phyloP scores from a whole-genome alignment of 2,797 vertebrate species.

The Mionectes olivaceus region DNA sequence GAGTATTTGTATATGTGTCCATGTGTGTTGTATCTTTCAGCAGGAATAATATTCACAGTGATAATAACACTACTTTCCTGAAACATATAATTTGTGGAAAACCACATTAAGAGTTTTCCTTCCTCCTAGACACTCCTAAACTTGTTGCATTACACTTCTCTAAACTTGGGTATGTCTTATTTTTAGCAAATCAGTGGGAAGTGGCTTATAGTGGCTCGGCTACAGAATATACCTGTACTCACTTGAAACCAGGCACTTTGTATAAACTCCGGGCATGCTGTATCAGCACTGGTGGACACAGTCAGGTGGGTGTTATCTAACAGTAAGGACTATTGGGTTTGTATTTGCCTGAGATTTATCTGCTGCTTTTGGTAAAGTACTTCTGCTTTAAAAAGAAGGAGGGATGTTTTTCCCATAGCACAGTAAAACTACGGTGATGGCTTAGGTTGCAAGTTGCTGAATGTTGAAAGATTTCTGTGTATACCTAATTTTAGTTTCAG shows the following conservation, averaged over 20 bases:
- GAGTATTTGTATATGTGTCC: background rate
- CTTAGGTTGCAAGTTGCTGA: background rate
- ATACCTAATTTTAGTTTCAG: background rate
- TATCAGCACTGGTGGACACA: conserved; percentile 95
- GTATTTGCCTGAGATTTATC: background rate
- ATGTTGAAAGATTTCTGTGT: background rate
- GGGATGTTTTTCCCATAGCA: background rate
- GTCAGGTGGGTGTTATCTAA: conserved; percentile 82
- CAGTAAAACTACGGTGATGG: background rate
- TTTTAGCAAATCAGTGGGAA: conserved; percentile 90
- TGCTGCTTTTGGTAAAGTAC: background rate
- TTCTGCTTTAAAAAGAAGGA: background rate
- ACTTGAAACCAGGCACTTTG: conserved; percentile 91
- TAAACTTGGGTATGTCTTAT: background rate
- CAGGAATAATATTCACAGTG: background rate
- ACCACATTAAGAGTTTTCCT: background rate
- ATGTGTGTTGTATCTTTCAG: background rate
- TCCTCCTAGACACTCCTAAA: background rate
- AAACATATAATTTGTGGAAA: background rate
- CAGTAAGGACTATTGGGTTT: accelerated
- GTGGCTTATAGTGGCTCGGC: conserved; percentile 92
- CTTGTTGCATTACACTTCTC: background rate
- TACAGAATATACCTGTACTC: conserved; percentile 88
- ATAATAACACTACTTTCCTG: background rate
- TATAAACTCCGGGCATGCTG: conserved; percentile 93